Evolutionary conservation across 2,797 vertebrate genomes (phyloP).

Genomic region (Platalea minor): DNA sequence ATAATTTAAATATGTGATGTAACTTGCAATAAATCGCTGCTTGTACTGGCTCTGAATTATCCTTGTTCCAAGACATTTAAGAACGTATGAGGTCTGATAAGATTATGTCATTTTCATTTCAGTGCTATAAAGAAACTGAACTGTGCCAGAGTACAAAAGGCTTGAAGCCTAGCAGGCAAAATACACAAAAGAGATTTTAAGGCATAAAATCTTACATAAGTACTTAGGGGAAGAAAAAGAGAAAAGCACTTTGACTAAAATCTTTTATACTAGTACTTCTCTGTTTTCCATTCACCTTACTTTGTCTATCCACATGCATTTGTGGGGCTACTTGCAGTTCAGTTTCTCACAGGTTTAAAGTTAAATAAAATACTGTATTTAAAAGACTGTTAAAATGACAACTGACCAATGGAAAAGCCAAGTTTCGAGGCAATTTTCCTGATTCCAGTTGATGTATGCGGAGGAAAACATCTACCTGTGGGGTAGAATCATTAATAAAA

Average conservation of each 20-base stretch:
- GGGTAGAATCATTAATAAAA: slow-evolving; percentile 81
- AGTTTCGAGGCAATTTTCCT: slow-evolving; percentile 84
- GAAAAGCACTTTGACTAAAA: background rate
- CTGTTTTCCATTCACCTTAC: background rate
- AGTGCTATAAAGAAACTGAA: background rate
- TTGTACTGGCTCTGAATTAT: background rate
- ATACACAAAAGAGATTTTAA: background rate
- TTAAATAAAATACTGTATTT: background rate
- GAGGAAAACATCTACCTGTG: slow-evolving; percentile 86
- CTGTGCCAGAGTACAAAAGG: background rate
- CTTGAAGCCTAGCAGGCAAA: background rate
- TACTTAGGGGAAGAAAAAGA: background rate
- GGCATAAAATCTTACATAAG: background rate
- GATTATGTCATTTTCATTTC: background rate
- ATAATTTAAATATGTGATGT: background rate
- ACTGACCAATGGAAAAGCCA: slow-evolving; percentile 81
- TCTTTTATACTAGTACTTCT: background rate
- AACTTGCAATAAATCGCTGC: background rate
- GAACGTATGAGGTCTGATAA: background rate
- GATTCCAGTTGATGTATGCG: slow-evolving; percentile 92
- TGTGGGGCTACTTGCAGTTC: background rate
- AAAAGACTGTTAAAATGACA: background rate
- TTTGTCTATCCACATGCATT: background rate
- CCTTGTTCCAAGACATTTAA: background rate
- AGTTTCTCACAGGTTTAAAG: background rate